These are phyloP conservation scores for Rutpela maculata DNA, from an alignment of 2,888 invertebrate species.

Conservation along the genomic window DNA sequence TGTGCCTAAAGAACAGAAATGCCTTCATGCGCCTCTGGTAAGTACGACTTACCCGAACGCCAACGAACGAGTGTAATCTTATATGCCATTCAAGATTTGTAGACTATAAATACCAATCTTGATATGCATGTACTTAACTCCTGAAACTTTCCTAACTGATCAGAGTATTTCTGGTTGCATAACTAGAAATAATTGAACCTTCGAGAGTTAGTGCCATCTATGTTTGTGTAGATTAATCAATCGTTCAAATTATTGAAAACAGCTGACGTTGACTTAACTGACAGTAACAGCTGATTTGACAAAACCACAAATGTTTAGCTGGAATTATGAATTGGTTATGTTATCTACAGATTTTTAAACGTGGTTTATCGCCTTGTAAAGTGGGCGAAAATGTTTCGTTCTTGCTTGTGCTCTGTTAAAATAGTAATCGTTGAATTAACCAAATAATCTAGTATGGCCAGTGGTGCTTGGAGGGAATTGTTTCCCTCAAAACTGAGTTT, in stretches of 20 bases:
- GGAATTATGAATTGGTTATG: too few relatives aligned
- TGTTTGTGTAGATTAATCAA: neutral
- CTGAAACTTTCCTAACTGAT: too few relatives aligned
- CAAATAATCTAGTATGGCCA: slow-evolving; percentile 1
- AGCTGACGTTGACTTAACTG: neutral
- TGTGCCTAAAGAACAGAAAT: too few relatives aligned
- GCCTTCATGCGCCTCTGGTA: too few relatives aligned
- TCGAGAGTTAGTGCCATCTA: neutral
- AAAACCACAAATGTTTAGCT: neutral
- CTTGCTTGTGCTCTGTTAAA: neutral
- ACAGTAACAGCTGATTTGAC: neutral
- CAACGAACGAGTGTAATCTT: too few relatives aligned
- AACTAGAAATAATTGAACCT: too few relatives aligned
- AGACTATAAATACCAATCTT: too few relatives aligned
- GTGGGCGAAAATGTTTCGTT: slow-evolving; percentile 11
- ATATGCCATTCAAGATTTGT: too few relatives aligned
- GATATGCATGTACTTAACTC: too few relatives aligned
- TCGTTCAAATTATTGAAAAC: neutral
- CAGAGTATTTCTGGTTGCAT: too few relatives aligned
- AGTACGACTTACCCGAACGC: too few relatives aligned
- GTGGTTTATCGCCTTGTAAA: slow-evolving; percentile 3
- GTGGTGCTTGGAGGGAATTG: slow-evolving; percentile 75
- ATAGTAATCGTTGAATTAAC: neutral
- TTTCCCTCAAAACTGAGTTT: slow-evolving; percentile 90
- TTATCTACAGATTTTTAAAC: neutral